Conservation (phyloP, 2,888 invertebrate species). For the Hipparchia semele region DNA sequence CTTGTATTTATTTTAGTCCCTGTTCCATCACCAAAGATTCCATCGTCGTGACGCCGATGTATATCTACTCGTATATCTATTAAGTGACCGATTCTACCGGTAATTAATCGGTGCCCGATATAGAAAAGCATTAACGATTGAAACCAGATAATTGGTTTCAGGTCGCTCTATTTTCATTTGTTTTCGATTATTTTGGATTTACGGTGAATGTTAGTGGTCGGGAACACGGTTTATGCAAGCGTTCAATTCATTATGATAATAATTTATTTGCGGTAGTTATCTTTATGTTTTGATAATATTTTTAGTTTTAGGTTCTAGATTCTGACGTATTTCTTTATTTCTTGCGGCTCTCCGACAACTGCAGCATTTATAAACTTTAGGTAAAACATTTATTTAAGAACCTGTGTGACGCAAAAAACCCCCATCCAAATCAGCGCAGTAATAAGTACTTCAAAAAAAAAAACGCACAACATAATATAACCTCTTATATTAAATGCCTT, state of each 20-base stretch:
- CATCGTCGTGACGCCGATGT: not conserved
- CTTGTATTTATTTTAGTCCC: not conserved
- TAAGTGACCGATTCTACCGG: not conserved
- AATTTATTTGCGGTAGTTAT: not conserved
- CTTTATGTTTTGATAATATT: not conserved
- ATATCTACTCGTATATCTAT: not conserved
- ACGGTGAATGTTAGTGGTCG: conserved; percentile 23
- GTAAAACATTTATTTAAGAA: too few species aligned
- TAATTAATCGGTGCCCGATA: conserved; percentile 45
- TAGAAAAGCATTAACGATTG: conserved; percentile 47
- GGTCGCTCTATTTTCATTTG: conserved; percentile 1
- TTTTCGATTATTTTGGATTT: conserved; percentile 29
- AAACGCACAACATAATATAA: too few species aligned
- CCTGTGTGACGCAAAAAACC: too few species aligned
- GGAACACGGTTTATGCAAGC: not conserved
- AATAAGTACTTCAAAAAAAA: too few species aligned
- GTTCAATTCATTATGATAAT: not conserved
- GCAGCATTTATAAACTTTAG: too few species aligned
- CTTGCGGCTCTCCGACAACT: too few species aligned
- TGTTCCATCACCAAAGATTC: not conserved
- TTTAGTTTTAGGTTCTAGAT: not conserved
- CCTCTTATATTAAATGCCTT: too few species aligned
- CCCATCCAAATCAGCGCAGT: too few species aligned
- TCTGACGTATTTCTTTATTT: too few species aligned
- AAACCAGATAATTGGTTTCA: conserved; percentile 35